Base-by-base conservation (phyloP, 2,888 invertebrate genomes). In the Cybosia mesomella region DNA sequence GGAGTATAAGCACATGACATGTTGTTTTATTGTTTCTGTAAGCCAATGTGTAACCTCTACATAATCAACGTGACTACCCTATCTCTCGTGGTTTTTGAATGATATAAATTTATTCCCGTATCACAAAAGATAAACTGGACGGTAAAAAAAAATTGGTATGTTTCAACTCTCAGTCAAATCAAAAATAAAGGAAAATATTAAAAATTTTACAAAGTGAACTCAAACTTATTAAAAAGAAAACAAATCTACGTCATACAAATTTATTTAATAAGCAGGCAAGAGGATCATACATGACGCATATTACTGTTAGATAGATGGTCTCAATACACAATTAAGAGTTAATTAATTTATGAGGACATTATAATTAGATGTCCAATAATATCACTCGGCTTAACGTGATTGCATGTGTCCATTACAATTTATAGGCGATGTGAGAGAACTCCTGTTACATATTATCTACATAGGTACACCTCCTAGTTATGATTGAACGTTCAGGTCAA, bases 261-360 rank as follows among this genome's bases (percentile, higher is more conserved):
- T 49, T 8, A 15, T 15, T 49, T n/a, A 49, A 9, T 15, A 11
- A 13, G 83, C 22, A 49, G 22, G 18, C 75, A 75, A 62, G 73
- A 71, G 70, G 65, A 43, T 21, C 58, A 70, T 72, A 74, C 75
- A 75, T 82, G 82, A 80, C 75, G 71, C 64, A 74, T 75, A 75
- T 80, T 75, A 73, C 76, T 73, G 62, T 68, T 65, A 73, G 77
- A 86, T 87, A 88, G 86, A 89, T 83, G 85, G 77, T 84, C 49
- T 49, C 85, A 80, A 86, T 85, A 84, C 83, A 80, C 87, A 89
- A 91, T 92, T 91, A 90, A 86, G 82, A 85, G 87, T 89, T 92
- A 93, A 93, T 93, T 91, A 93, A 92, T 93, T 89, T 92, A 93
- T 87, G 89, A 88, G 84, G 82, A 80, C 80, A 74, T 82, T 83